Base-by-base conservation (phyloP, 2,888 invertebrate genomes). In the Alloscopus bannaensis region DNA sequence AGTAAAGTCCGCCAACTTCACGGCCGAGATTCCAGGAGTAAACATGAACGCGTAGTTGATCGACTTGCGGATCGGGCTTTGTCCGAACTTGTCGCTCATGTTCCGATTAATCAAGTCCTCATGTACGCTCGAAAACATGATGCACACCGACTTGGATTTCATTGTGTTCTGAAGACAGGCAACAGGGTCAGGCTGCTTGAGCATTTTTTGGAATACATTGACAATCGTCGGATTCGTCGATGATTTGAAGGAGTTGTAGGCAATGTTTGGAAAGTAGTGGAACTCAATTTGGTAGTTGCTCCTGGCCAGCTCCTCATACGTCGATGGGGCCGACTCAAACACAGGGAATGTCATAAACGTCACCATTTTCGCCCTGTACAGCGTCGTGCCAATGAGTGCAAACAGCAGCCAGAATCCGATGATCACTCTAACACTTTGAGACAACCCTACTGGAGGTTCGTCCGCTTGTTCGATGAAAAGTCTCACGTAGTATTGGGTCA, bases 331-430 rank as follows among this genome's bases (percentile, higher is more conserved):
- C 3, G 22, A 11, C 28, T 83, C 81, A 20, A 50, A 66, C 18
- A 69, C 50, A 1, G 81, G 83, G 36, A 78, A 80, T 11, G 80
- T 77, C 57, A 83, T 62, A 18, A 77, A 59, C 0, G 77, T 45
- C 16, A 80, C 68, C 57, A 82, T 68, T 70, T 83, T 81, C 11
- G 81, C 77, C 20, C 78, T 29, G 68, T 83, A 83, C 0, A 68
- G 13, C 0, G 77, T 81, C 1, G 71, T 66, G 11, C 50, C 52
- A 55, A 78, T 40, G 8, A 80, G 18, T 2, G 45, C 55, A 18
- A 68, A 64, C 0, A 80, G 47, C 0, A 80, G 52, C 80, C 80
- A 80, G 26, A 52, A 65, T 28, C 36, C 45, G 8, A 72, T 28
- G 11, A 73, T 16, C 1, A 73, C 36, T 57, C 42, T 62, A 1